phyloP scores from a whole-genome alignment of 2,888 invertebrate species.

The Drosophila neoperkinsi region DNA sequence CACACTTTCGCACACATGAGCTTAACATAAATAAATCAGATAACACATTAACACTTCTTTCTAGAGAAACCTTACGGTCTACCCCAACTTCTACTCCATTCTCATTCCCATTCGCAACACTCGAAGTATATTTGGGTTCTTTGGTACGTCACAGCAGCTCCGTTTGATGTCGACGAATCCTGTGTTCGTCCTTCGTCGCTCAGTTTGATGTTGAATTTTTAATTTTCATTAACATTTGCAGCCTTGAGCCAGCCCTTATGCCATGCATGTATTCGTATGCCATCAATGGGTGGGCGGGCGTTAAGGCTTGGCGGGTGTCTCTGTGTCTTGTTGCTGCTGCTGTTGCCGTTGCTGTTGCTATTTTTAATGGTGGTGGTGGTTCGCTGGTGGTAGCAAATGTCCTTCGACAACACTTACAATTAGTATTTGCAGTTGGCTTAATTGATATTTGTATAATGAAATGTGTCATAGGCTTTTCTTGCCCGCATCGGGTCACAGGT shows the following conservation, averaged over 20 bases:
- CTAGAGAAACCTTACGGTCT: conserved; percentile 24
- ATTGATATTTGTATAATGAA: conserved; percentile 80
- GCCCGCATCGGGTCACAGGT: conserved; percentile 66
- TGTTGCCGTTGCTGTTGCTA: conserved; percentile 19
- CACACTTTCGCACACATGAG: conserved; percentile 29
- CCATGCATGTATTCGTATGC: conserved; percentile 8
- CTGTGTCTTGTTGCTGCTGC: conserved; percentile 19
- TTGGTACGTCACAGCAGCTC: conserved; percentile 31
- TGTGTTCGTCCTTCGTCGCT: conserved; percentile 39
- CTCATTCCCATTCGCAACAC: not conserved
- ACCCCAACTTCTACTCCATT: not conserved
- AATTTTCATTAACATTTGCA: conserved; percentile 77
- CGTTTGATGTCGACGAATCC: conserved; percentile 63
- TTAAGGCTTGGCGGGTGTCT: not conserved
- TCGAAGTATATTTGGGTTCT: conserved; percentile 48
- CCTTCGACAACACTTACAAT: conserved; percentile 63
- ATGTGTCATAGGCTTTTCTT: conserved; percentile 72
- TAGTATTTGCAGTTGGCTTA: conserved; percentile 75
- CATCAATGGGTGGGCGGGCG: not conserved
- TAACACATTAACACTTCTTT: conserved; percentile 78
- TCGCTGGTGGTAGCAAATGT: conserved; percentile 49
- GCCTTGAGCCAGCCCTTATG: conserved; percentile 63
- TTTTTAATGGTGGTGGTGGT: conserved; percentile 37
- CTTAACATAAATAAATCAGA: conserved; percentile 77
- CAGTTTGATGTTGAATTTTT: conserved; percentile 80